Percentiles rank a stretch among this genome's conserved stretches.
These are phyloP conservation scores for Ictidomys tridecemlineatus DNA, from an alignment of 2,113 vertebrate species.

Conservation along the genomic window DNA sequence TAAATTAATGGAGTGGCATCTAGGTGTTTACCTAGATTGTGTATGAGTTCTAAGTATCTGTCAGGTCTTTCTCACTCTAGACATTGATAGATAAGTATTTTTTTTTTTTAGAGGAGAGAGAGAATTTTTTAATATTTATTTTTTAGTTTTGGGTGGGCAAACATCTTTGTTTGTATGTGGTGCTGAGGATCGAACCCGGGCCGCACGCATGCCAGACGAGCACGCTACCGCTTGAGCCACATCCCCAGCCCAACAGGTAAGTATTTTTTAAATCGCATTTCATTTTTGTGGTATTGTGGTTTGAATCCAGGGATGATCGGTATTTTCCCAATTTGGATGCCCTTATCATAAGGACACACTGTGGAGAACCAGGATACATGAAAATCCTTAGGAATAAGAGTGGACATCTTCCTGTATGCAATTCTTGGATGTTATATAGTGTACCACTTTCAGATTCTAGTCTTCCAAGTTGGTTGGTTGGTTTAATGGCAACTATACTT, in stretches of 20 bases:
- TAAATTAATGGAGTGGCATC: background rate
- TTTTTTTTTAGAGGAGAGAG: too few species aligned
- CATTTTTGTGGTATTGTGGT: background rate
- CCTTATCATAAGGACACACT: background rate
- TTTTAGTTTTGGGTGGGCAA: too few species aligned
- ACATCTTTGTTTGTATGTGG: too few species aligned
- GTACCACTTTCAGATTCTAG: background rate
- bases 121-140: too few species aligned
- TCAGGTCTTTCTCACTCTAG: background rate
- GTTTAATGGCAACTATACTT: background rate
- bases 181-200: too few species aligned
- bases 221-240: too few species aligned
- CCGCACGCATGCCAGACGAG: too few species aligned
- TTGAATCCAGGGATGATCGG: background rate
- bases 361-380: accelerated
- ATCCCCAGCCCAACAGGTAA: too few species aligned
- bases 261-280: background rate
- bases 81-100: background rate
- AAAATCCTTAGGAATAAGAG: background rate
- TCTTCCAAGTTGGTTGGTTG: background rate
- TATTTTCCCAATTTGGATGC: background rate
- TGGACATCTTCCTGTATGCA: background rate
- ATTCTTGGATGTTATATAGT: background rate
- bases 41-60: background rate
- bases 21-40: background rate